These are phyloP conservation scores for Herpailurus yagouaroundi DNA, from an alignment of 2,113 vertebrate genomes.

Conservation along the genomic window DNA sequence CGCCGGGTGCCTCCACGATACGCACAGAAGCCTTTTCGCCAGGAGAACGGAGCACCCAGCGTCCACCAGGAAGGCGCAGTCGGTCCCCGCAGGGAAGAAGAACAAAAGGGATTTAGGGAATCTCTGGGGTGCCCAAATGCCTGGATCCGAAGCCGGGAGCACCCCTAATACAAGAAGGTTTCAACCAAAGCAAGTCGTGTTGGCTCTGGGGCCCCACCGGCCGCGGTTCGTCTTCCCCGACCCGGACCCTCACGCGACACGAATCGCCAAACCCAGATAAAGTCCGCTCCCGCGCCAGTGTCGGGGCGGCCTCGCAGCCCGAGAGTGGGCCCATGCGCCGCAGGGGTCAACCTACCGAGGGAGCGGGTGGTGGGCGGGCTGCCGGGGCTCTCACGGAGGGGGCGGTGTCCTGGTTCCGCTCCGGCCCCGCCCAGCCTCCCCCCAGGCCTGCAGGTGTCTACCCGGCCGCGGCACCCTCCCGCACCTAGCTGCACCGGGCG, in stretches of 20 bases:
- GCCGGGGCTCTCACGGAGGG: neutral
- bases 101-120: neutral
- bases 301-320: neutral
- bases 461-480: neutral
- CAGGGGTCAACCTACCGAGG: neutral
- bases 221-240: neutral
- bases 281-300: neutral
- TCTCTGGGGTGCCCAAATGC: neutral
- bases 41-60: neutral
- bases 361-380: neutral
- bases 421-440: neutral
- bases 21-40: neutral
- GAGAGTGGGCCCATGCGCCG: rapidly evolving
- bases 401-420: neutral
- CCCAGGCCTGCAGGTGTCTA: neutral
- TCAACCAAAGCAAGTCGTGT: neutral
- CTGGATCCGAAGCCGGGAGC: neutral
- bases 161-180: neutral
- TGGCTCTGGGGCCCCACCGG: neutral
- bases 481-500: rapidly evolving
- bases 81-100: neutral
- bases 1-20: neutral
- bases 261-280: neutral
- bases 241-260: neutral
- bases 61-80: neutral